Base-by-base conservation (phyloP, 2,113 vertebrate species). In the Xyrauchen texanus region DNA sequence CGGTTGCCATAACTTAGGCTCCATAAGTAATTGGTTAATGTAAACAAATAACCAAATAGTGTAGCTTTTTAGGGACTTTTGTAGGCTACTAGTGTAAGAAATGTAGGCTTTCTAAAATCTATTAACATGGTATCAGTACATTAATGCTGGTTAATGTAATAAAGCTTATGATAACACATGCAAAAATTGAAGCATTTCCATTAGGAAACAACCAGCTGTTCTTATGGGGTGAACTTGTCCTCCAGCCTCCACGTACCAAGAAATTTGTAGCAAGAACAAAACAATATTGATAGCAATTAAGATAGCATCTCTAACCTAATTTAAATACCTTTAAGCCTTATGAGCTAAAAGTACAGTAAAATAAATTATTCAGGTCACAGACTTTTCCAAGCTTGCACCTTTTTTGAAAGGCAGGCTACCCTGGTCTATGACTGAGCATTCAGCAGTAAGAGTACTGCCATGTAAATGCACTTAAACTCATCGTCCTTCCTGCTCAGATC, bases 391-490 rank as follows among this genome's bases (percentile, higher is more conserved):
- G 9, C 42, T 42, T 4, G 57, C 15, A 47, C 12, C n/a, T 11
- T 49, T n/a, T 57, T 68, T 44, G 64, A 74, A 75, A 68, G 69
- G 34, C 69, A 45, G 57, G 6, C 13, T 65, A 51, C 13, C 42
- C 7, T 4, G 8, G 51, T 57, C 21, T 4, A 68, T 46, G 21
- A 65, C 7, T n/a, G 53, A 2, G 16, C 58, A 62, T 65, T 73
- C 52, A 62, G 76, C 44, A 72, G 21, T 34, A 34, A 65, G 16
- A 57, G 73, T 62, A 55, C 51, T 10, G 15, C 9, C 73, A 65
- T 77, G 73, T 78, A 69, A 81, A 81, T 65, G 77, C 76, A 71
- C 76, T 65, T 51, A 46, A 15, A 65, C 60, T 11, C 60, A 57
- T 72, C 60, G 16, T 34, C 21, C 21, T 76, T 66, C 75, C 53